Percentiles rank a stretch among this genome's conserved stretches.
Evolutionary conservation across 2,888 invertebrate genomes (phyloP).

Genomic region (Volucella inanis): DNA sequence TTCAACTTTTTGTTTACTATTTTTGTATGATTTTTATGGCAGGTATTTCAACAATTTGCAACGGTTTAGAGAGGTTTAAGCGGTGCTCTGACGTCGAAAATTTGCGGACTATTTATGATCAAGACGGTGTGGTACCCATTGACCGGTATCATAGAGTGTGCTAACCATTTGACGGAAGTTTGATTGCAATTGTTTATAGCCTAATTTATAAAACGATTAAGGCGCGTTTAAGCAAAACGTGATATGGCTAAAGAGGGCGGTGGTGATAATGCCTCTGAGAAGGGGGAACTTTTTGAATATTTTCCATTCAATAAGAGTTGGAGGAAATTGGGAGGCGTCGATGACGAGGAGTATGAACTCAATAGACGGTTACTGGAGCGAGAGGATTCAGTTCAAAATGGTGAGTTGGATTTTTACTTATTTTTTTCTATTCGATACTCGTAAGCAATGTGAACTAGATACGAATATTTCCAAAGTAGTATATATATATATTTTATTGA

Average conservation of each 20-base stretch:
- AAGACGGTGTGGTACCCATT: constrained; percentile 8
- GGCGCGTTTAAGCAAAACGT: background rate
- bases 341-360: constrained; percentile 54
- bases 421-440: background rate
- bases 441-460: background rate
- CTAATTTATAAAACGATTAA: constrained; percentile 5
- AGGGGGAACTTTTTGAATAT: constrained; percentile 54
- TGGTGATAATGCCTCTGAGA: constrained; percentile 15
- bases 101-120: constrained; percentile 6
- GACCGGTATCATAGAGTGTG: constrained; percentile 16
- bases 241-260: constrained; percentile 46
- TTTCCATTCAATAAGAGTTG: constrained; percentile 58
- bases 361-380: constrained; percentile 39
- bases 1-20: too few species aligned
- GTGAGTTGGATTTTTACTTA: constrained; percentile 28
- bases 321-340: constrained; percentile 28
- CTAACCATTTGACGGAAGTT: constrained; percentile 15
- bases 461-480: too few species aligned
- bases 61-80: background rate
- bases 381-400: constrained; percentile 17
- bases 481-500: too few species aligned
- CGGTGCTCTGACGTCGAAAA: background rate
- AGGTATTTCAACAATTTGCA: background rate
- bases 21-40: constrained; percentile 1
- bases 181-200: constrained; percentile 13